These are phyloP conservation scores for Montipora capitata DNA, from an alignment of 92 coral and sea anemone genomes.

Conservation along the genomic window DNA sequence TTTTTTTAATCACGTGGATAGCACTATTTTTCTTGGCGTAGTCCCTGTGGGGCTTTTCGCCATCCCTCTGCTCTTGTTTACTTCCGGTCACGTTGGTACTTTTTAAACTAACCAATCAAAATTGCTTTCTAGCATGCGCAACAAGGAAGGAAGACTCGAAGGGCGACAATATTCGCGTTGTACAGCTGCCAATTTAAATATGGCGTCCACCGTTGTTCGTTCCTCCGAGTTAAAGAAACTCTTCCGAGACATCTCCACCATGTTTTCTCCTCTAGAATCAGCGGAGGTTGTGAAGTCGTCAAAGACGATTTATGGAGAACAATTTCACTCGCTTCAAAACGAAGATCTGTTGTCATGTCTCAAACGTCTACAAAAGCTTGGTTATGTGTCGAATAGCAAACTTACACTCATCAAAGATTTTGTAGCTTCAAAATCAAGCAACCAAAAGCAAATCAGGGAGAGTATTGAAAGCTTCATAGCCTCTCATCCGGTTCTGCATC, in stretches of 20 bases:
- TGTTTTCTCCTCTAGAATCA: slow-evolving; percentile 14
- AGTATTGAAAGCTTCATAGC: neutral
- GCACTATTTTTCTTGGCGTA: no score
- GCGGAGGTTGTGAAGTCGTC: neutral
- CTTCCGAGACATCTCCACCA: neutral
- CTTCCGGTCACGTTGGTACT: no score
- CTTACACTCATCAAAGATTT: neutral
- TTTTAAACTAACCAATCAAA: no score
- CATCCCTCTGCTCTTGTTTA: no score
- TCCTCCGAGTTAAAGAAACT: neutral
- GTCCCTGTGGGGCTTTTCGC: no score
- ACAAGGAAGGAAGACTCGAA: no score
- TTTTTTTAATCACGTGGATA: no score
- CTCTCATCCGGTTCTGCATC: neutral
- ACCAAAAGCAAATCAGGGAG: neutral
- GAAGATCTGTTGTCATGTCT: neutral
- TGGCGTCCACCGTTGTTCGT: neutral
- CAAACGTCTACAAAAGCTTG: neutral
- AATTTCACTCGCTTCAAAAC: neutral
- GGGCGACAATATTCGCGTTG: no score
- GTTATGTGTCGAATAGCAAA: neutral
- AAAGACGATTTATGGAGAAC: neutral
- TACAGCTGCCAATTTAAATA: neutral
- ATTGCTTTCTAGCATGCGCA: no score
- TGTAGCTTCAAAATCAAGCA: slow-evolving; percentile 4